Evolutionary conservation across 2,113 vertebrate species (phyloP).

Genomic region (Zosterops hypoxanthus): DNA sequence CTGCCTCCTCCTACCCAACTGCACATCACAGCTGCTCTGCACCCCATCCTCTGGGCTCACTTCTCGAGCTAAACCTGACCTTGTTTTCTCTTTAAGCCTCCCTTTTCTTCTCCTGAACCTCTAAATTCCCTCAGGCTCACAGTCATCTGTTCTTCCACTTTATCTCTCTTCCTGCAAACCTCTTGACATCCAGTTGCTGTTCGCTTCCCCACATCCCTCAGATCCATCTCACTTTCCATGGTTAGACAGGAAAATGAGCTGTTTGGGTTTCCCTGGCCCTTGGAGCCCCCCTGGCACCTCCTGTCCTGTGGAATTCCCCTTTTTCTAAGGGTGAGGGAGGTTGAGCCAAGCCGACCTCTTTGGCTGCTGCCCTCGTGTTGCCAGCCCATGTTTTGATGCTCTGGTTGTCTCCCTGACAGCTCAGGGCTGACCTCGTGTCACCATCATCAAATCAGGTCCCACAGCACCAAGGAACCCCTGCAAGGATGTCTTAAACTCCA

Average conservation of each 20-base stretch:
- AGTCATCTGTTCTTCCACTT: not conserved
- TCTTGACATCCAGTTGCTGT: not conserved
- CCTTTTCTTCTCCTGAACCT: not conserved
- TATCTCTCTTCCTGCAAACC: not conserved
- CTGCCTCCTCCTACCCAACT: accelerated
- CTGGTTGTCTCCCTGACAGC: not conserved
- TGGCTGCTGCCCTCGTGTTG: not conserved
- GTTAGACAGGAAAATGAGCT: not conserved
- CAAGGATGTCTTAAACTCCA: not conserved
- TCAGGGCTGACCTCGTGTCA: not conserved
- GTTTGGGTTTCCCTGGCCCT: not conserved
- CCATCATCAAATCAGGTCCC: not conserved
- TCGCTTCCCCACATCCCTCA: not conserved
- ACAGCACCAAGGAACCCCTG: not conserved
- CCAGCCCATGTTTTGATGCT: not conserved
- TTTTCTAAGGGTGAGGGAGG: not conserved
- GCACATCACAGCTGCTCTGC: not conserved
- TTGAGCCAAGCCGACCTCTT: not conserved
- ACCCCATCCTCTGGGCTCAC: no score
- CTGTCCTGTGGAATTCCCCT: not conserved
- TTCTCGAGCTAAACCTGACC: not conserved
- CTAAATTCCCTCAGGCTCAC: not conserved
- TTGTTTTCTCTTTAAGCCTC: not conserved
- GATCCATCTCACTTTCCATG: not conserved
- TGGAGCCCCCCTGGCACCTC: not conserved